phyloP scores from a whole-genome alignment of 1,140 invertebrate genomes.

The Apis dorsata region DNA sequence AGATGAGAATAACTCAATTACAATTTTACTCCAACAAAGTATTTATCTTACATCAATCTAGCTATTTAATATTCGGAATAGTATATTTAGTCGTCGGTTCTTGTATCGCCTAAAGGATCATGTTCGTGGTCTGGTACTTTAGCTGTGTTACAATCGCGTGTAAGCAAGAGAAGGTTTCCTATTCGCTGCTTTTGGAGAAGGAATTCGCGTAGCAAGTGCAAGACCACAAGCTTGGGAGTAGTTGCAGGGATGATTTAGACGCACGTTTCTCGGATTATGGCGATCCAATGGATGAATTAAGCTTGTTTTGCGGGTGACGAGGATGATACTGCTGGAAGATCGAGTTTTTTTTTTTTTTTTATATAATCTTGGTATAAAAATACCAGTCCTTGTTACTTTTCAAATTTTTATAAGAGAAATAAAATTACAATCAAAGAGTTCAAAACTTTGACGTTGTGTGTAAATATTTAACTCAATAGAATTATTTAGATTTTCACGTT shows the following conservation, averaged over 20 bases:
- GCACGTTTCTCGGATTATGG: neutral
- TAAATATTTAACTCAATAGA: too few species aligned
- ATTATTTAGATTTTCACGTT: neutral
- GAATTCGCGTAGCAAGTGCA: neutral
- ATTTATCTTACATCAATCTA: too few species aligned
- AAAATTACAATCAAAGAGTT: neutral
- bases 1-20: too few species aligned
- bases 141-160: neutral
- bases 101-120: slow-evolving; percentile 16
- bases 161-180: neutral
- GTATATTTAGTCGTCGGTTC: neutral
- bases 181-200: neutral
- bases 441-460: too few species aligned
- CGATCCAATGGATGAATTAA: neutral
- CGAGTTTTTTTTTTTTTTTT: neutral
- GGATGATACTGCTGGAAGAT: neutral
- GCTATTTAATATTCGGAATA: too few species aligned
- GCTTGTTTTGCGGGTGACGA: neutral
- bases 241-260: neutral
- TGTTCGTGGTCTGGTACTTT: neutral
- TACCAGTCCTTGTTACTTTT: neutral
- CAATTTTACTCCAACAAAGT: too few species aligned
- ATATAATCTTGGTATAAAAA: too few species aligned
- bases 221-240: neutral
- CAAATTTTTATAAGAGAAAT: neutral